Base-by-base conservation (phyloP, 2,113 vertebrate genomes). In the Gnathonemus longibarbis region DNA sequence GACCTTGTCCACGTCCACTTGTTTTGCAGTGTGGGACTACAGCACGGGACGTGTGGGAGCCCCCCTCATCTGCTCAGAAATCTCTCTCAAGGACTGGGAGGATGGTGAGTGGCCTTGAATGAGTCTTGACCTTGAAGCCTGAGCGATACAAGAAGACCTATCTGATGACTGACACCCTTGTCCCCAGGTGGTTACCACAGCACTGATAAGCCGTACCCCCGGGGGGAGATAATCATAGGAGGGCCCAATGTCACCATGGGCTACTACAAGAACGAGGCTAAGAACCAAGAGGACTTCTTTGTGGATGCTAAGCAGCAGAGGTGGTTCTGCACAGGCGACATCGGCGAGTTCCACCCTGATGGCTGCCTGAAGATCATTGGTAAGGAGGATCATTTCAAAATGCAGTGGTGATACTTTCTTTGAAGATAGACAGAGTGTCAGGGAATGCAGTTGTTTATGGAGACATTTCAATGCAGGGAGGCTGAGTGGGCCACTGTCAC, bases 341-440 rank as follows among this genome's bases (percentile, higher is more conserved):
- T 99, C 6, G 98, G 98, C 1, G 97, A 99, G 92, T 96, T 99
- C 91, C 96, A 99, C 86, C 89, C 96, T 0, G 98, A 99, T 27
- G 98, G 98, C 11, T 99, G 98, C 94, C 96, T 99, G 86, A 99
- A 98, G 95, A 99, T 99, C 90, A 99, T 99, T 9, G 98, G 98
- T 99, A 93, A 96, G 96, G 58, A 66, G 58, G 58, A 27, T 66
- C 8, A 66, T 66, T 10, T 27, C n/a, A 27, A 27, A 66, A 56
- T 56, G 53, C 53, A 21, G 19, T 7, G 19, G 5, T 53, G 52
- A n/a, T 62, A 2, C 35, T 77, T 39, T 31, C 74, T 80, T 4
- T 39, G 83, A 48, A 48, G 15, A 45, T 10, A 66, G 24, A 62
- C 24, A 66, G 24, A 3, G 24, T 27, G 58, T 66, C 58, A 21